Evolutionary conservation across 2,113 vertebrate species (phyloP), one percentile per base, ranked within the genome.

Genomic region (Sylvietta virens): DNA sequence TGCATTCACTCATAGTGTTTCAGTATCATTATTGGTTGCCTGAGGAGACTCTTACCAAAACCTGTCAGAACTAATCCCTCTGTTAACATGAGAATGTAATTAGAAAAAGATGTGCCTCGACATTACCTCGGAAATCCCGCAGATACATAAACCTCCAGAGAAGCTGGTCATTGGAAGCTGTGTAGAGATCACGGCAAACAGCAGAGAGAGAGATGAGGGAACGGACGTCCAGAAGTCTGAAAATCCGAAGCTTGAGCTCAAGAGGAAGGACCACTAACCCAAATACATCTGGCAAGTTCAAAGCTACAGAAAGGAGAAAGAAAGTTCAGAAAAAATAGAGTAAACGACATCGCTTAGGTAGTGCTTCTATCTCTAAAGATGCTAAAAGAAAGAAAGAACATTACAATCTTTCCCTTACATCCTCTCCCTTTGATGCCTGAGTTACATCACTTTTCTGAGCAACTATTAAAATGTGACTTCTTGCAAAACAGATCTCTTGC

Each of bases 141-240:
- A 97, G 97, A 87, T 98, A 99, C 66, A 99, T 97, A 94, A 99
- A 99, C 92, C 98, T 98, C 99, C 99, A 99, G 6, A 99, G 98
- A 6, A 98, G 97, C 2, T 98, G 98, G 97, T 99, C 99, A 2
- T 97, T 97, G 0, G 98, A 97, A 40, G 98, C 95, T 11, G 69
- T 51, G 51, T 97, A 95, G 33, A 99, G 98, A 70, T 98, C 98
- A 31, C 82, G 98, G 94, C 98, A 99, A 92, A 98, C 98, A 5
- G 98, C 94, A 2, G 99, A 99, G 23, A 99, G 97, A 20, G 98
- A 95, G 20, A 99, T 81, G 70, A 99, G 95, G 0, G 99, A 98
- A 22, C 65, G 82, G 7, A 98, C 97, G 33, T 99, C 99, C 96
- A 99, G 93, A 44, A 99, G 98, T 3, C 99, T 96, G 64, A 99